Evolutionary conservation across 2,888 invertebrate species (phyloP).

Genomic region (Tinea semifulvella): DNA sequence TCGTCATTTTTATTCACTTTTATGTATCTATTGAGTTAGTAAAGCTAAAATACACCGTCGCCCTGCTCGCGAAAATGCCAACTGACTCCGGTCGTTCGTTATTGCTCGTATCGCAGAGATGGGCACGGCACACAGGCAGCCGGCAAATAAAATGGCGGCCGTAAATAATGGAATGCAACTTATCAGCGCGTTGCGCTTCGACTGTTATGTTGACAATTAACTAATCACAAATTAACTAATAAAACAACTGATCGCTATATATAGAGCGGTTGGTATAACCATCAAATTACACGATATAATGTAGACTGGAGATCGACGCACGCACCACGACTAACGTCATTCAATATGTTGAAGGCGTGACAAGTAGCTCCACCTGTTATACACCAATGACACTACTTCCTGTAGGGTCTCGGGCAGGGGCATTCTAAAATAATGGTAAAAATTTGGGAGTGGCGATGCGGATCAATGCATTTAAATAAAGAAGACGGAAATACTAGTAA

Average conservation of each 20-base stretch:
- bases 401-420: slow-evolving; percentile 24
- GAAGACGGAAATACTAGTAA: slow-evolving; percentile 12
- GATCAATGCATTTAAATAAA: slow-evolving; percentile 32
- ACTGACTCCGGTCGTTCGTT: slow-evolving; percentile 55
- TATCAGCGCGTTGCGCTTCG: slow-evolving; percentile 17
- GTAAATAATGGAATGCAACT: slow-evolving; percentile 36
- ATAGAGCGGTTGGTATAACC: background rate
- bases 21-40: slow-evolving; percentile 42
- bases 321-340: slow-evolving; percentile 44
- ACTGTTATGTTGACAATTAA: background rate
- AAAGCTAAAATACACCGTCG: slow-evolving; percentile 54
- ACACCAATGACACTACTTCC: slow-evolving; percentile 24
- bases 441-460: slow-evolving; percentile 47
- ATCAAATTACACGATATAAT: background rate
- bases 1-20: slow-evolving; percentile 77
- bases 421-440: slow-evolving; percentile 41
- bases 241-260: background rate
- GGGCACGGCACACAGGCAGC: slow-evolving; percentile 61
- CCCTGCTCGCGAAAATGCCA: slow-evolving; percentile 65
- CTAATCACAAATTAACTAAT: background rate
- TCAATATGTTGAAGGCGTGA: slow-evolving; percentile 27
- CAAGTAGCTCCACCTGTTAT: slow-evolving; percentile 56
- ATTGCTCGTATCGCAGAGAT: slow-evolving; percentile 56
- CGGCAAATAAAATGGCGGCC: slow-evolving; percentile 66
- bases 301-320: background rate